Evolutionary conservation across 2,888 invertebrate species (phyloP), one percentile per base, ranked within the genome.

Genomic region (Cheilosia urbana): DNA sequence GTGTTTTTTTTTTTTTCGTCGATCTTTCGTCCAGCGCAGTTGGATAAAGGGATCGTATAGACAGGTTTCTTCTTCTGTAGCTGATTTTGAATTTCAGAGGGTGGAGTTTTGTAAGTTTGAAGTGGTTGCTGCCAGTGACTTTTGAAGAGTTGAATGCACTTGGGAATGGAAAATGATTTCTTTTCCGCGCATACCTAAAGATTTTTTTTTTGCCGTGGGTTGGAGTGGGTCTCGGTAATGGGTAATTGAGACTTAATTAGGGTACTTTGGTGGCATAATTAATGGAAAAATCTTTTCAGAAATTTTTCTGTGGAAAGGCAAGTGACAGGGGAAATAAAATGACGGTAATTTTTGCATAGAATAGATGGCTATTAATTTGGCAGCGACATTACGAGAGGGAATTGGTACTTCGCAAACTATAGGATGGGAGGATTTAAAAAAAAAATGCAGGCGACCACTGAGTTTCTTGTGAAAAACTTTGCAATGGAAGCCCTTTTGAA

Each of bases 181-280:
- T 60, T 45, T 24, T 49, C 15, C 19, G 9, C 21, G n/a, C 37
- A 37, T 13, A 13, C 1, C 37, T 11, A 37, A n/a, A n/a, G 11
- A 37, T 4, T 19, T n/a, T 1, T 21, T 1, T 21, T 30, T 6
- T 2, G 17, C 15, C 27, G 37, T 42, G 49, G 63, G 57, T 68
- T 65, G n/a, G 55, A 63, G 42, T 66, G 53, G 24, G 65, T 15
- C 45, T 42, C 49, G 45, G 66, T 62, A 73, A 72, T 82, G 60
- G 66, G 69, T 71, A 85, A 85, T 80, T 80, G 84, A 85, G 71
- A 65, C 76, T 85, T 85, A 85, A 85, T 85, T 76, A 85, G 53
- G 75, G 71, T 80, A 49, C 80, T 85, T 76, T 65, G 17, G 47
- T 51, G 45, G 58, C 45, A 51, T 73, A 83, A 83, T 83, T 83